phyloP scores from a whole-genome alignment of 2,888 invertebrate species.

The Apodemia zela region DNA sequence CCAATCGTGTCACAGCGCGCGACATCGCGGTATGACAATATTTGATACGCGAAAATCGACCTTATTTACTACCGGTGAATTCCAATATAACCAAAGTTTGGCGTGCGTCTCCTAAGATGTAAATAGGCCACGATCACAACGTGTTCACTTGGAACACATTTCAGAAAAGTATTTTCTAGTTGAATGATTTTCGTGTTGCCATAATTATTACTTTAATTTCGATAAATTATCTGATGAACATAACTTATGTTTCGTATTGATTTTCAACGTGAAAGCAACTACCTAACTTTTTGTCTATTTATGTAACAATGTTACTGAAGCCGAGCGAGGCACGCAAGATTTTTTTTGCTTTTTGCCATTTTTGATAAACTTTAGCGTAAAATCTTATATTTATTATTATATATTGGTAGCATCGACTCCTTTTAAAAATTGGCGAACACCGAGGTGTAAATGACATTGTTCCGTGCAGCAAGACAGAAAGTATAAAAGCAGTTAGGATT shows the following conservation, averaged over 20 bases:
- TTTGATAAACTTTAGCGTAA: no score
- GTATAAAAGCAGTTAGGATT: no score
- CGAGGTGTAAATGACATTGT: no score
- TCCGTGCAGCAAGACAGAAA: no score
- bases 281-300: no score
- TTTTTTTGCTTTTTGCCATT: no score
- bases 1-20: slow-evolving; percentile 62
- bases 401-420: no score
- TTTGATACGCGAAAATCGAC: slow-evolving; percentile 30
- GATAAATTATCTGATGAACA: not conserved
- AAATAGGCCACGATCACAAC: slow-evolving; percentile 29
- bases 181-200: slow-evolving; percentile 8
- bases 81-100: slow-evolving; percentile 19
- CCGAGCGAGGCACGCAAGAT: no score
- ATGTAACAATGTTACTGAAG: no score
- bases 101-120: slow-evolving; percentile 22
- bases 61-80: slow-evolving; percentile 26
- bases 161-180: slow-evolving; percentile 14
- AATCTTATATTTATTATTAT: no score
- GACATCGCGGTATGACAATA: slow-evolving; percentile 49
- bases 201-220: not conserved
- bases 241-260: not conserved
- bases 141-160: slow-evolving; percentile 19
- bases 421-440: no score
- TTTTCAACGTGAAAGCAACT: not conserved